These are phyloP conservation scores for Varecia variegata DNA, from an alignment of 2,797 vertebrate genomes.

Conservation along the genomic window DNA sequence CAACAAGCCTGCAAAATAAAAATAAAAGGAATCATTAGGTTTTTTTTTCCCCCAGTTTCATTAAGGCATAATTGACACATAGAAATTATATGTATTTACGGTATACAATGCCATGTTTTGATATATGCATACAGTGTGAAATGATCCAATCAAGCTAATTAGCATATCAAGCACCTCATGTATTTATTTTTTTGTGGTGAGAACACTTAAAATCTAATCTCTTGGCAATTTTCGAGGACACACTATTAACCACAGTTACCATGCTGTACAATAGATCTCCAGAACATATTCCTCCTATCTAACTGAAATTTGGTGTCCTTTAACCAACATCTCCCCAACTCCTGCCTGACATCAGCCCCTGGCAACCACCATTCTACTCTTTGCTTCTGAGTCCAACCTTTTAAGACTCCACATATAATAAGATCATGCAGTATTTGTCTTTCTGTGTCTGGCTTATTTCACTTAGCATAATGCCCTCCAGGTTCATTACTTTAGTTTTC, in stretches of 20 bases:
- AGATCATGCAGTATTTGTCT: neutral
- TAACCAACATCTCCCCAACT: neutral
- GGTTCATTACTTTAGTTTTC: slow-evolving; percentile 27
- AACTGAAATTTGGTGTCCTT: neutral
- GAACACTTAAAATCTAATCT: neutral
- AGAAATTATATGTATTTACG: neutral
- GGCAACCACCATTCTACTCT: neutral
- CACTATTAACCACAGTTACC: neutral
- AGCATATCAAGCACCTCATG: neutral
- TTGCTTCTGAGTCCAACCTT: neutral
- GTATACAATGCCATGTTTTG: neutral
- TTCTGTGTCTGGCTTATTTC: neutral
- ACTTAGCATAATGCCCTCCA: neutral
- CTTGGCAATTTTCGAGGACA: neutral
- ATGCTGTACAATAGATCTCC: neutral
- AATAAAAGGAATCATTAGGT: slow-evolving; percentile 36
- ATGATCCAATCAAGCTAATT: slow-evolving; percentile 29
- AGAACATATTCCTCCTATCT: neutral
- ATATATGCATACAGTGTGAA: slow-evolving; percentile 12
- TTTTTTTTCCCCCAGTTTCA: neutral
- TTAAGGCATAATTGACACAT: slow-evolving; percentile 7
- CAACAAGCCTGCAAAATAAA: slow-evolving; percentile 65
- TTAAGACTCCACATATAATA: neutral
- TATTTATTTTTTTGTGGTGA: neutral
- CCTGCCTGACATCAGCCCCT: too few species aligned